Percentiles rank a stretch among this genome's conserved stretches.
These are phyloP conservation scores for Grus americana DNA, from an alignment of 2,113 vertebrate species.

Conservation along the genomic window DNA sequence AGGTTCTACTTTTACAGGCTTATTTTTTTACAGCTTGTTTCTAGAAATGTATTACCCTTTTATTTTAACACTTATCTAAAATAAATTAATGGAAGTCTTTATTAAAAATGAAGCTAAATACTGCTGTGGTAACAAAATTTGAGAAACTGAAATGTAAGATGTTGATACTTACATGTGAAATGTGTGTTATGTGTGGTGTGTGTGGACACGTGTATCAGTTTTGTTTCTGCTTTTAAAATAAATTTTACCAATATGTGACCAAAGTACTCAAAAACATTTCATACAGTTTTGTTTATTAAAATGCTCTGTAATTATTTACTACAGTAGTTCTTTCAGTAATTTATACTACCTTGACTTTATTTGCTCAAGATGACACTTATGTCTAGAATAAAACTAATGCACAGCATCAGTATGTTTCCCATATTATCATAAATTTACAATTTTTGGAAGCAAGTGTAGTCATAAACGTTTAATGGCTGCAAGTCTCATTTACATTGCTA, in stretches of 20 bases:
- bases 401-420: not conserved
- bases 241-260: not conserved
- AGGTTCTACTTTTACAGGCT: not conserved
- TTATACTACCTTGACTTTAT: constrained; percentile 5
- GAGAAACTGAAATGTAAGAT: not conserved
- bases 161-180: not conserved
- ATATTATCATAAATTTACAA: not conserved
- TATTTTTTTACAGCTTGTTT: not conserved
- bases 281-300: not conserved
- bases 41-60: not conserved
- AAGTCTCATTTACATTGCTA: not conserved
- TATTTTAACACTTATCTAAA: not conserved
- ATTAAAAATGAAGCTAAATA: not conserved
- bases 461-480: not conserved
- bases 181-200: not conserved
- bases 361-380: not conserved
- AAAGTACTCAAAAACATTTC: not conserved
- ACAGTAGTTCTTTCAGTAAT: not conserved
- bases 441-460: not conserved
- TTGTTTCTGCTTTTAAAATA: constrained; percentile 39
- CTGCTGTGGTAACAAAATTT: not conserved
- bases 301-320: not conserved
- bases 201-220: not conserved
- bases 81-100: not conserved
- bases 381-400: constrained; percentile 18